These are phyloP conservation scores for Ecdyonurus torrentis DNA, from an alignment of 2,888 invertebrate genomes.

Conservation along the genomic window DNA sequence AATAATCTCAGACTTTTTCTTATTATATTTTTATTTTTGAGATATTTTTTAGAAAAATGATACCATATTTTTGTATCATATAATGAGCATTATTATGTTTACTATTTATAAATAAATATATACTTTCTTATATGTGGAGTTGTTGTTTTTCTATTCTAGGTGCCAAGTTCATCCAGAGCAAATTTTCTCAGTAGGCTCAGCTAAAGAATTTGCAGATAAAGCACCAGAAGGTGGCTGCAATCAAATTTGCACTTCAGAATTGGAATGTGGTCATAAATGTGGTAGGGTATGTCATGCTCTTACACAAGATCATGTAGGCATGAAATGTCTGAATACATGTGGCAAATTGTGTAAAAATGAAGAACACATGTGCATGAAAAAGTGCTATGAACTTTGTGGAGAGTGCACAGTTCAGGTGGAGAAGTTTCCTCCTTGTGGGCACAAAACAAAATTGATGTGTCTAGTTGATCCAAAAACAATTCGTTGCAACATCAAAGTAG, in stretches of 20 bases:
- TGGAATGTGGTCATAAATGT: slow-evolving; percentile 47
- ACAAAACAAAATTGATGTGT: slow-evolving; percentile 29
- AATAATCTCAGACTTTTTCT: no score
- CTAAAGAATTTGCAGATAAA: slow-evolving; percentile 1
- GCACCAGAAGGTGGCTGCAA: slow-evolving; percentile 42
- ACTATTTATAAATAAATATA: no score
- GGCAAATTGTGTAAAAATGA: slow-evolving; percentile 26
- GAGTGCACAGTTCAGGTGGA: slow-evolving; percentile 4
- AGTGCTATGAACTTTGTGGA: slow-evolving; percentile 8
- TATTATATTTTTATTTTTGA: background rate
- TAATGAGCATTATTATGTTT: no score
- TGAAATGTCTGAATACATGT: slow-evolving; percentile 32
- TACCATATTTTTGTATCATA: no score
- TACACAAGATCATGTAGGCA: slow-evolving; percentile 33
- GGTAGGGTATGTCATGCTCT: slow-evolving; percentile 38
- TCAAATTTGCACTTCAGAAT: slow-evolving; percentile 29
- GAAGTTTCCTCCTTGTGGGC: slow-evolving; percentile 26
- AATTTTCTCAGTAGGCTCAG: background rate
- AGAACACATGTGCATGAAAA: slow-evolving; percentile 7
- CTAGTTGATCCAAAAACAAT: slow-evolving; percentile 22
- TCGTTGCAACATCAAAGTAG: background rate
- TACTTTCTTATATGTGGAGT: no score
- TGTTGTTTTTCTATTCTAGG: background rate
- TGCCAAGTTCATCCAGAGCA: slow-evolving; percentile 15
- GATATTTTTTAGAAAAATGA: no score